Base-by-base conservation (phyloP, 2,888 invertebrate genomes). In the Catocala sponsa region DNA sequence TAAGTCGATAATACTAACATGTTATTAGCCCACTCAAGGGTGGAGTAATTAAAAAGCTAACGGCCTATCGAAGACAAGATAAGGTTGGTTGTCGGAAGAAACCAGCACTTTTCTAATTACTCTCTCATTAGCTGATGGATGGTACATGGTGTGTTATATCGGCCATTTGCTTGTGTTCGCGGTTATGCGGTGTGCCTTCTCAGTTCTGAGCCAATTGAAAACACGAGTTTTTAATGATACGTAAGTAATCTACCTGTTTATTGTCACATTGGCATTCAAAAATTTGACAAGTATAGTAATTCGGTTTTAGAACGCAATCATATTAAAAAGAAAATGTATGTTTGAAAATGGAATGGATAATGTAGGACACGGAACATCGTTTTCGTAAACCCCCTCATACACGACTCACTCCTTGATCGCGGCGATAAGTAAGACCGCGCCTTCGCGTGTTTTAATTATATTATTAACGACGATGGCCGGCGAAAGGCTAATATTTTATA, bases 401-500 rank as follows among this genome's bases (percentile, higher is more conserved):
- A 78, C 80, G 74, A 76, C 74, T 74, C 84, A 79, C 80, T 85
- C 88, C 92, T 92, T 89, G 91, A 93, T 92, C 89, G 87, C 81
- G 56, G 77, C 84, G 91, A 92, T 91, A 92, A 91, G 89, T 89
- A 85, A 76, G 81, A 84, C 91, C 92, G 87, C 91, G 86, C 92
- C 92, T 92, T 90, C 82, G 91, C 93, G 91, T 92, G 92, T 91
- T 94, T 93, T 94, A 94, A 94, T 94, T 94, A 94, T 92, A 92
- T 93, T 92, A 94, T 92, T 93, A 94, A 94, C 91, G 90, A 88
- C 87, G 88, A 87, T 87, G 91, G 84, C 82, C 86, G 87, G 84
- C 89, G 85, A 91, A 92, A 91, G 91, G 90, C 87, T 93, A 91
- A 93, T 93, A 92, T 92, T 94, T 94, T 91, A 88, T 91, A 91